These are phyloP conservation scores for Scaptomyza cyrtandrae DNA, from an alignment of 2,888 invertebrate genomes.

Conservation along the genomic window DNA sequence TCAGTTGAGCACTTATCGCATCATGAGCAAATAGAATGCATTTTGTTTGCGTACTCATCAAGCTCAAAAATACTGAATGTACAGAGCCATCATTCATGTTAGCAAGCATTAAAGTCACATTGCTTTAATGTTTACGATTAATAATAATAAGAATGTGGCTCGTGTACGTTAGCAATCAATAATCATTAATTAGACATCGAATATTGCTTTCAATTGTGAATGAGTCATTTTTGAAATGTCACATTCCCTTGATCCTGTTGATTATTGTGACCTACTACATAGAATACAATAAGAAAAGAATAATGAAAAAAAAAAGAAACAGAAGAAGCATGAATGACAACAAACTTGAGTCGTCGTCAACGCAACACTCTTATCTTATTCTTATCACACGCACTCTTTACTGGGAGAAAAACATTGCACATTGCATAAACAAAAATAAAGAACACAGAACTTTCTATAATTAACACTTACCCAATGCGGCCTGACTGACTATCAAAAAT, in stretches of 20 bases:
- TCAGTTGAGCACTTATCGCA: constrained; percentile 25
- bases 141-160: constrained; percentile 30
- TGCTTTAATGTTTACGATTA: constrained; percentile 16
- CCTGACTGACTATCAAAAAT: constrained; percentile 50
- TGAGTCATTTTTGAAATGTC: constrained; percentile 53
- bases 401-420: constrained; percentile 54
- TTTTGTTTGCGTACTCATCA: constrained; percentile 22
- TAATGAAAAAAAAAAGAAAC: constrained; percentile 5
- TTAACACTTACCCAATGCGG: constrained; percentile 58
- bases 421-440: constrained; percentile 67
- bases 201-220: constrained; percentile 9
- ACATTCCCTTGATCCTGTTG: constrained; percentile 27
- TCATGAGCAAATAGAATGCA: constrained; percentile 19
- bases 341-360: constrained; percentile 58
- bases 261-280: constrained; percentile 14
- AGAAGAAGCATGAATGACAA: constrained; percentile 3
- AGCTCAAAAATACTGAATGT: constrained; percentile 26
- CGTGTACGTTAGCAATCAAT: constrained; percentile 61
- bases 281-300: background rate
- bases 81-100: constrained; percentile 45
- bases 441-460: constrained; percentile 67
- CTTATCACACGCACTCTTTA: constrained; percentile 52
- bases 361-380: constrained; percentile 43
- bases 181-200: constrained; percentile 53
- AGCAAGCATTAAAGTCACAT: constrained; percentile 7